phyloP scores from a whole-genome alignment of 2,113 vertebrate species.

The Xiphophorus maculatus region DNA sequence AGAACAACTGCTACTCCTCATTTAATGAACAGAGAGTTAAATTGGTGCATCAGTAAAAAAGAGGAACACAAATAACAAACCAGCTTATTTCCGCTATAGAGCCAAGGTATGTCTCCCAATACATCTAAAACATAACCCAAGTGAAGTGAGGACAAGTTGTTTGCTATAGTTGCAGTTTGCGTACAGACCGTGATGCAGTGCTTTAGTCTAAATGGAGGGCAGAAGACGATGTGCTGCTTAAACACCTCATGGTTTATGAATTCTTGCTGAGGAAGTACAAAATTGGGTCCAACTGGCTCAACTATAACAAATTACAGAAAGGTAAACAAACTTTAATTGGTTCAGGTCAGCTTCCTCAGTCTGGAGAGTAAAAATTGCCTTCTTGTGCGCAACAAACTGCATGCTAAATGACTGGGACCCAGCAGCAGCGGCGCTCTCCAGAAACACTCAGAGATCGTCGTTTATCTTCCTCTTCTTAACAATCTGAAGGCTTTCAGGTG shows the following conservation, averaged over 20 bases:
- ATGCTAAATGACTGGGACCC: conserved; percentile 3
- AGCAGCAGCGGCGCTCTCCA: background rate
- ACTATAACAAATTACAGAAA: conserved; percentile 11
- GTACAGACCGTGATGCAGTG: background rate
- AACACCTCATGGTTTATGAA: background rate
- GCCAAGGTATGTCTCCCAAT: too few relatives aligned
- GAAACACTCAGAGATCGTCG: background rate
- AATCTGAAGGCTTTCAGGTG: conserved; percentile 51
- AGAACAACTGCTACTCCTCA: too few relatives aligned
- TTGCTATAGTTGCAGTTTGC: background rate
- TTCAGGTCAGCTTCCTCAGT: background rate
- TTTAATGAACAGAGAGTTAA: too few relatives aligned
- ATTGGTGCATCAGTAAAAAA: too few relatives aligned
- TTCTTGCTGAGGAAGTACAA: background rate
- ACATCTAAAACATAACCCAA: too few relatives aligned
- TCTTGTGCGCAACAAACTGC: background rate
- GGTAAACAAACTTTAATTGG: background rate
- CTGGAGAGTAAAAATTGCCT: background rate
- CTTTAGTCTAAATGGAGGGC: background rate
- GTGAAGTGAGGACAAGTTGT: too few relatives aligned
- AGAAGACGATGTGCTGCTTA: background rate
- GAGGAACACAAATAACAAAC: too few relatives aligned
- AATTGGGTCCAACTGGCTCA: background rate
- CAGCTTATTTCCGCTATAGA: too few relatives aligned
- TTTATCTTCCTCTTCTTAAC: conserved; percentile 21